A percentile compares a stretch with the other conserved stretches of the same genome.
phyloP scores from a whole-genome alignment of 2,797 vertebrate genomes.

The Dipus sagitta region DNA sequence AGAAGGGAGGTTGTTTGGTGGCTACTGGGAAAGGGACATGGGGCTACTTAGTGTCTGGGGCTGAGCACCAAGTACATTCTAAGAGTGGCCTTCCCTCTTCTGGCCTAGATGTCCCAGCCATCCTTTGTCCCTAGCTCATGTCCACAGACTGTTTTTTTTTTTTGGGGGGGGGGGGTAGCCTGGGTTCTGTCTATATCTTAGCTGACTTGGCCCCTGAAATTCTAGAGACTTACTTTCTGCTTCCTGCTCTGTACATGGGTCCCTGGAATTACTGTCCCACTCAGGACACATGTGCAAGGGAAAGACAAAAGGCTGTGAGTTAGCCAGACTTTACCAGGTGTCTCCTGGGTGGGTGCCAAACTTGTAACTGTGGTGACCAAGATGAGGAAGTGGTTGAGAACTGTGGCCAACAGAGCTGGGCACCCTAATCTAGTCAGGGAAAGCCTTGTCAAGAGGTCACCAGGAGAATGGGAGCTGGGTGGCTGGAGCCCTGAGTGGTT shows the following conservation, averaged over 20 bases:
- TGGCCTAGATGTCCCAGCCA: too few species aligned
- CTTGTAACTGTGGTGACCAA: too few species aligned
- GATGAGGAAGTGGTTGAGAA: neutral
- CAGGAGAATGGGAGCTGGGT: neutral
- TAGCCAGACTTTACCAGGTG: neutral
- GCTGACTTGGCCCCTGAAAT: neutral
- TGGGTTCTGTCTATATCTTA: neutral
- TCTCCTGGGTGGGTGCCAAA: neutral
- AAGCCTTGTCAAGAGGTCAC: rapidly evolving
- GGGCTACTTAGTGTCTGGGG: neutral
- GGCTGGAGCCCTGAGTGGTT: neutral
- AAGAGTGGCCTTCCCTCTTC: neutral
- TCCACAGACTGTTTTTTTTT: neutral
- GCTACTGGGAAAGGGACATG: neutral
- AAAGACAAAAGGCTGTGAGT: neutral
- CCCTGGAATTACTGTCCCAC: neutral
- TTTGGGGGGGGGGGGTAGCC: neutral
- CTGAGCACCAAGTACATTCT: neutral
- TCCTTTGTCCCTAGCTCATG: neutral
- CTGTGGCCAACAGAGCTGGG: neutral
- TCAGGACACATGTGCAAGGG: neutral
- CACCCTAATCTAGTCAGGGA: neutral
- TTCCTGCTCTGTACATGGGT: neutral
- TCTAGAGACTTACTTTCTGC: neutral
- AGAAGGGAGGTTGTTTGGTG: neutral